phyloP scores from a whole-genome alignment of 2,113 vertebrate genomes.

The Sorex fumeus region DNA sequence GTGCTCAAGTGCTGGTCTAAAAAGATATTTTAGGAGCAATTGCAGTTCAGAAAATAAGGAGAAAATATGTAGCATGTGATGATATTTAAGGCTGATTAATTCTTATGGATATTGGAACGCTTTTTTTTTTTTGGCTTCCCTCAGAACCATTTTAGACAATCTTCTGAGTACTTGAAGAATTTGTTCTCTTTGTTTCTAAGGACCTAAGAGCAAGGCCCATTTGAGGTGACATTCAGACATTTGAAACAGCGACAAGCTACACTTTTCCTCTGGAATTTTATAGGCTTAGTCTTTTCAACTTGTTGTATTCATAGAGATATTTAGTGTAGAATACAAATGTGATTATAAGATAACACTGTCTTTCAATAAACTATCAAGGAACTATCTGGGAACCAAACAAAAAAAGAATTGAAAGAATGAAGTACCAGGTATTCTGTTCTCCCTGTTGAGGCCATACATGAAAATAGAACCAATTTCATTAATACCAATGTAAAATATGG shows the following conservation, averaged over 20 bases:
- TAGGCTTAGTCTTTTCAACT: not conserved
- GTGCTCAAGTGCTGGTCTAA: not conserved
- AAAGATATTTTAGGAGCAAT: not conserved
- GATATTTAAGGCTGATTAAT: not conserved
- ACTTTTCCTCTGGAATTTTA: conserved; percentile 6
- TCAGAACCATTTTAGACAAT: not conserved
- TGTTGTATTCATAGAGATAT: not conserved
- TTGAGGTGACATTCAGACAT: not conserved
- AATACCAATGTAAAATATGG: conserved; percentile 70
- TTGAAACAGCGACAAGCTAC: not conserved
- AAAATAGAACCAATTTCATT: conserved; percentile 59
- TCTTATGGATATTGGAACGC: not conserved
- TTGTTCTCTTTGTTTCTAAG: not conserved
- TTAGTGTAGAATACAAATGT: not conserved
- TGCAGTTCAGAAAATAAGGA: not conserved
- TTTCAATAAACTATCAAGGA: not conserved
- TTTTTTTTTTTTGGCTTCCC: not conserved
- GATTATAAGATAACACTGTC: not conserved
- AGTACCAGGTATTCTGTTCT: not conserved
- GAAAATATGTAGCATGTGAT: no score
- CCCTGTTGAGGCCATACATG: not conserved
- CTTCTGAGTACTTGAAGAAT: not conserved
- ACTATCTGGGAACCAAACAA: not conserved
- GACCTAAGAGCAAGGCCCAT: not conserved
- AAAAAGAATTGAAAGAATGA: not conserved